Conservation (phyloP, 2,888 invertebrate species). For the Leptopilina myrica region DNA sequence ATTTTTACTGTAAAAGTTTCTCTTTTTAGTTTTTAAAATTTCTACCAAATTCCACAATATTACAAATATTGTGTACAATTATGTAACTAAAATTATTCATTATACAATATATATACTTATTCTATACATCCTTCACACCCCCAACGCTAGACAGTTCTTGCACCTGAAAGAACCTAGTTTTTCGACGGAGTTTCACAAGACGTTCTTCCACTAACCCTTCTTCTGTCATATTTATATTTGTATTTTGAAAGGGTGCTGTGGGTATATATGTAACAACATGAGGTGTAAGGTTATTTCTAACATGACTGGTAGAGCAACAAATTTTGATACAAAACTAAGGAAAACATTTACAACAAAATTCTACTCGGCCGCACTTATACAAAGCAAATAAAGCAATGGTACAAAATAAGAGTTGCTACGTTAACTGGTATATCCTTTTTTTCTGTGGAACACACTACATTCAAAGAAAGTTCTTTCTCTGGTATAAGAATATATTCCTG, state of each 20-base stretch:
- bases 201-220: too few species aligned
- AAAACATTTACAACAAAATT: background rate
- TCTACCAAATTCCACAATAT: background rate
- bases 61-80: background rate
- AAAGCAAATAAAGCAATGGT: background rate
- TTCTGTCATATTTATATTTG: too few species aligned
- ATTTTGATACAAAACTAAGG: background rate
- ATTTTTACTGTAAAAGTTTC: too few species aligned
- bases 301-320: background rate
- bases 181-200: too few species aligned
- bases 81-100: background rate
- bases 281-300: constrained; percentile 4
- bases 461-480: background rate
- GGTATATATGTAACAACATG: constrained; percentile 1
- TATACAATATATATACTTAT: too few species aligned
- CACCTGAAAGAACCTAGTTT: too few species aligned
- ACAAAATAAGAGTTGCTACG: background rate
- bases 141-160: too few species aligned
- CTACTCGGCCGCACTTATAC: background rate
- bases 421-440: background rate
- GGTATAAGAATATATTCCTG: background rate
- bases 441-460: background rate
- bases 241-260: background rate
- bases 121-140: too few species aligned
- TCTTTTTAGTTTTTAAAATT: too few species aligned